Conservation (phyloP, 2,797 vertebrate genomes). For the Steatocranus sp. region DNA sequence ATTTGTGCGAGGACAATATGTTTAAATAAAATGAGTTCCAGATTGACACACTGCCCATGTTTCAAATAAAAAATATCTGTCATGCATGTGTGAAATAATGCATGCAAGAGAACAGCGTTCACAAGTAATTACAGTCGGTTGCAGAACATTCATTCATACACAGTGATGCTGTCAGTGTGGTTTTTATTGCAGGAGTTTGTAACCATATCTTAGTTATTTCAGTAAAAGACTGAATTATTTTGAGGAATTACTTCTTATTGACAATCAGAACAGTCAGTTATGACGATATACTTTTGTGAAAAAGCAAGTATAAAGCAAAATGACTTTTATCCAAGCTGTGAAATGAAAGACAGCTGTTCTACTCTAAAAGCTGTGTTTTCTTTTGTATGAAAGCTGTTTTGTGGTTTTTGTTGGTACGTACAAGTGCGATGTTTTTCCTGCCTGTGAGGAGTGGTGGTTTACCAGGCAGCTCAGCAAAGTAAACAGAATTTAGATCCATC, state of each 20-base stretch:
- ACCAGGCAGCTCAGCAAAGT: slow-evolving; percentile 18
- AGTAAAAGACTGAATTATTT: background rate
- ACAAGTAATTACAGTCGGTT: rapidly evolving
- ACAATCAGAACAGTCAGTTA: background rate
- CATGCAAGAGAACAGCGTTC: background rate
- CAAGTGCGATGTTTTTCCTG: slow-evolving; percentile 37
- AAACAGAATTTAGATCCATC: slow-evolving; percentile 37
- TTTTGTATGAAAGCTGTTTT: background rate
- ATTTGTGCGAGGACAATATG: background rate
- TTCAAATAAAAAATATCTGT: background rate
- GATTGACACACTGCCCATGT: background rate
- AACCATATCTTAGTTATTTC: background rate
- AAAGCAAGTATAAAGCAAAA: background rate
- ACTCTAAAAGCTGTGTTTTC: background rate
- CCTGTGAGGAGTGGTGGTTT: slow-evolving; percentile 38
- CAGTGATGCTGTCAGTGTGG: background rate
- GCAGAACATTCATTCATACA: background rate
- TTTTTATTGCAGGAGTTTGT: background rate
- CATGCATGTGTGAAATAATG: background rate
- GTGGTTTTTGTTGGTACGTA: slow-evolving; percentile 38
- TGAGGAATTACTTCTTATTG: background rate
- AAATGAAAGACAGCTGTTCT: background rate
- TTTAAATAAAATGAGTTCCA: background rate
- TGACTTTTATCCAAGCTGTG: background rate
- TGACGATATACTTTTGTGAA: background rate